phyloP scores from a whole-genome alignment of 2,888 invertebrate species.

The Leptodirus hochenwartii region DNA sequence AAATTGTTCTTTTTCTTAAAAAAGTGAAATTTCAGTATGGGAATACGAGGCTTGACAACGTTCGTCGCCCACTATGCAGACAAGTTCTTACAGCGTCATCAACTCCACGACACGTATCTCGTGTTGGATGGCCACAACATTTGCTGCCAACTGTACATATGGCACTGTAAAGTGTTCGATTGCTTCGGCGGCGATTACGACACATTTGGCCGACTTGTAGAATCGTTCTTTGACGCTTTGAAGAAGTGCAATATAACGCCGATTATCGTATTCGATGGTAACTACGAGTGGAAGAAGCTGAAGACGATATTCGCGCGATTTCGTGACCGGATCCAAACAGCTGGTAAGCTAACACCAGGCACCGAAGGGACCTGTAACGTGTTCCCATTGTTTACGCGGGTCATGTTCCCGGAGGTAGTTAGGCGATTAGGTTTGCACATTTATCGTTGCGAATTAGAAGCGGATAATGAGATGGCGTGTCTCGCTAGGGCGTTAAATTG shows the following conservation, averaged over 20 bases:
- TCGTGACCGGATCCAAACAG: conserved; percentile 37
- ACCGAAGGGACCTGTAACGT: conserved; percentile 35
- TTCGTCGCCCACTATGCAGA: conserved; percentile 50
- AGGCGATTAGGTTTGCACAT: conserved; percentile 42
- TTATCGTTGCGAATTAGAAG: conserved; percentile 70
- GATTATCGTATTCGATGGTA: conserved; percentile 66
- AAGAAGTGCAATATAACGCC: conserved; percentile 50
- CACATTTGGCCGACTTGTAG: conserved; percentile 43
- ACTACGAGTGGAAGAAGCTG: conserved; percentile 51
- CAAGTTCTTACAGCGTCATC: conserved; percentile 39
- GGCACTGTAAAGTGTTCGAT: conserved; percentile 39
- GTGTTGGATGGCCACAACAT: conserved; percentile 70
- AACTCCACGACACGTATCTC: conserved; percentile 46
- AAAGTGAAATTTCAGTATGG: conserved; percentile 44
- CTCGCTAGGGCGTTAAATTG: conserved; percentile 60
- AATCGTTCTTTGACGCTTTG: conserved; percentile 50
- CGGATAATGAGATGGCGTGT: conserved; percentile 74
- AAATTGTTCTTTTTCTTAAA: too few species aligned
- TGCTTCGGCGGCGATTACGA: conserved; percentile 81
- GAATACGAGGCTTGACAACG: conserved; percentile 69
- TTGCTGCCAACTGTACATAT: conserved; percentile 48
- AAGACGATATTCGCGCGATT: conserved; percentile 41
- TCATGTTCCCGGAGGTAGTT: conserved; percentile 56
- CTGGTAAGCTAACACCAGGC: conserved; percentile 35
- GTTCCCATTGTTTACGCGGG: conserved; percentile 59